Evolutionary conservation across 2,888 invertebrate genomes (phyloP).

Genomic region (Nemotelus pantherinus): DNA sequence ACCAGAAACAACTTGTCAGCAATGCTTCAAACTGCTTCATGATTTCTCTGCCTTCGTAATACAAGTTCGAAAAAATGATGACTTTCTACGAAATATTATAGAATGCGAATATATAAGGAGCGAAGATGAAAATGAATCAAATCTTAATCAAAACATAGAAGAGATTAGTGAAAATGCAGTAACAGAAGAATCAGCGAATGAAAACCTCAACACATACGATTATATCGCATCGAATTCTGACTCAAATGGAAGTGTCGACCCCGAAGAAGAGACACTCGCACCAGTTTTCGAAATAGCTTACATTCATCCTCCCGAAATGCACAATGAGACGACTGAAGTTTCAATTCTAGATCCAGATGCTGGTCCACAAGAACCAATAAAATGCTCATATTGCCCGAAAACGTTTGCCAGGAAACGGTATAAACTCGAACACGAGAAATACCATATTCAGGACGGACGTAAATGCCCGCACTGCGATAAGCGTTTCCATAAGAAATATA

Average conservation of each 20-base stretch:
- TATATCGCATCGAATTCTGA: no score
- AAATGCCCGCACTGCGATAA: conserved; percentile 16
- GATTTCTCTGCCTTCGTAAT: background rate
- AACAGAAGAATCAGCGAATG: background rate
- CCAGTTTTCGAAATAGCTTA: conserved; percentile 15
- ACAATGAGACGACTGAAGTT: background rate
- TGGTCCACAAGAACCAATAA: background rate
- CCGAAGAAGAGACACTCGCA: conserved; percentile 14
- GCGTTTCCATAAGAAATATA: conserved; percentile 8
- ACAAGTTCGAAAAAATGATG: conserved; percentile 14
- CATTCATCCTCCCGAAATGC: background rate
- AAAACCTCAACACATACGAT: background rate
- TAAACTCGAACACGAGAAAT: conserved; percentile 13
- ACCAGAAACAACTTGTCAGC: conserved; percentile 15
- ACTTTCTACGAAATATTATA: conserved; percentile 7
- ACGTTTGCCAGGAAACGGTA: background rate
- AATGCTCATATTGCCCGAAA: conserved; percentile 25
- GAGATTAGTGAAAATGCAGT: background rate
- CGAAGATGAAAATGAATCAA: background rate
- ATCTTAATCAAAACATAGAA: background rate
- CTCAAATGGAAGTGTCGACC: background rate
- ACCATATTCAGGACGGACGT: conserved; percentile 3
- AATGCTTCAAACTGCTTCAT: background rate
- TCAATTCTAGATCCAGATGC: background rate
- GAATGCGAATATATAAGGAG: background rate